Evolutionary conservation across 2,797 vertebrate species (phyloP).

Genomic region (Choloepus didactylus): DNA sequence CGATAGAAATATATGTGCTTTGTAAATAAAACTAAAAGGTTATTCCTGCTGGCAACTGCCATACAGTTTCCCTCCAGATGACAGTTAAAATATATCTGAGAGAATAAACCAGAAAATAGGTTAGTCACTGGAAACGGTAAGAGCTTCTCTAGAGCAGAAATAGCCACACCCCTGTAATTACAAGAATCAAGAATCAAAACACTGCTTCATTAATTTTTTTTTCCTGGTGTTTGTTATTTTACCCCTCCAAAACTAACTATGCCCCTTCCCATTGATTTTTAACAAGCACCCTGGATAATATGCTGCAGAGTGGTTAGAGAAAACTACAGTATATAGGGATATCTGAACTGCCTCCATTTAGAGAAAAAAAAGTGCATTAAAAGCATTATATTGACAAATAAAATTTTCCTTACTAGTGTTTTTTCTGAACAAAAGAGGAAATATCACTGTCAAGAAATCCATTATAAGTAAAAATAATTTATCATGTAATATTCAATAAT

Average conservation of each 20-base stretch:
- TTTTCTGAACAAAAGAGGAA: constrained; percentile 51
- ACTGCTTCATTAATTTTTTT: constrained; percentile 63
- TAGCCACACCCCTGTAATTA: constrained; percentile 61
- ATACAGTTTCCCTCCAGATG: constrained; percentile 7
- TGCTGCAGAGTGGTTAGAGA: neutral
- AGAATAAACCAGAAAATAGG: constrained; percentile 27
- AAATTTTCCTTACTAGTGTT: neutral
- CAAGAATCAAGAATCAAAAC: constrained; percentile 68
- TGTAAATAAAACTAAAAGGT: constrained; percentile 58
- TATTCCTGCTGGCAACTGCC: constrained; percentile 40
- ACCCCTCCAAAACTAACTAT: constrained; percentile 57
- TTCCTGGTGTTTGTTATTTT: constrained; percentile 52
- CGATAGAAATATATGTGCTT: constrained; percentile 35
- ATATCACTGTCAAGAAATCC: neutral
- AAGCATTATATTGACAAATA: constrained; percentile 52
- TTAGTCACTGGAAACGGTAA: constrained; percentile 54
- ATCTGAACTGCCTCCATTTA: neutral
- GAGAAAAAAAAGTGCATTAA: neutral
- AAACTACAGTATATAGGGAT: neutral
- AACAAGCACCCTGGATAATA: constrained; percentile 44
- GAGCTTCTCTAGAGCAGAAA: neutral
- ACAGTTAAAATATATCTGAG: constrained; percentile 21
- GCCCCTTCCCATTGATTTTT: constrained; percentile 60
- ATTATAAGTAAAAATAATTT: neutral
- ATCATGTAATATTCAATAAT: constrained; percentile 15